Base-by-base conservation (phyloP, 2,888 invertebrate genomes). In the Orthosia cruda region DNA sequence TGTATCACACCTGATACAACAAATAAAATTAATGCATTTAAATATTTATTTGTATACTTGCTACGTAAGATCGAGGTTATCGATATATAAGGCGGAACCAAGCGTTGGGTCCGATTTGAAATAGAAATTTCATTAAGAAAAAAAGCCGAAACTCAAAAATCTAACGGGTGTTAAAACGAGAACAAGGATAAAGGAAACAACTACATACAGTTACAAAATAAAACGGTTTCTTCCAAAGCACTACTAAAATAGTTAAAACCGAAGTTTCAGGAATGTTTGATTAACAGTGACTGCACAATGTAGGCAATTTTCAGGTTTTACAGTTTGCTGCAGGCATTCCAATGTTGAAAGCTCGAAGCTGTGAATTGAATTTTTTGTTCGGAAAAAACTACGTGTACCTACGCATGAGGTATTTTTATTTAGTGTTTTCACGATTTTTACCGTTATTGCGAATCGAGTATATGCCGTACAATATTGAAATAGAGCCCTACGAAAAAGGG, bases 251-350 rank as follows among this genome's bases (percentile, higher is more conserved):
- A 57, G 1, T 57, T 15, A 12, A 50, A 52, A 52, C 12, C 3
- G 18, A 0, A n/a, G n/a, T 47, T 77, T 20, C 74, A 74, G 76
- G 81, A 81, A 77, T 65, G 64, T 81, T 77, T 81, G 5, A 77
- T 81, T 55, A 76, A 75, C 77, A 59, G 26, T 16, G 40, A 40
- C 3, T 23, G n/a, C 9, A 40, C 45, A 16, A 47, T 72, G 50
- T 57, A 40, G 23, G 58, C 20, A 52, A 23, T 59, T 18, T 74
- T 49, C 40, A 81, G 49, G 58, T 59, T 77, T 61, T 59, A 72
- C 20, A 47, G 65, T 71, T 65, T 61, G 15, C 62, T 61, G 23
- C 16, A 26, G 4, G 3, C n/a, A 16, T 71, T 74, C 16, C 45
- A 63, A 16, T 3, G 13, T 18, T 74, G 16, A 57, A 57, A 63